Evolutionary conservation across 2,888 invertebrate genomes (phyloP).

Genomic region (Ophion ventricosus): DNA sequence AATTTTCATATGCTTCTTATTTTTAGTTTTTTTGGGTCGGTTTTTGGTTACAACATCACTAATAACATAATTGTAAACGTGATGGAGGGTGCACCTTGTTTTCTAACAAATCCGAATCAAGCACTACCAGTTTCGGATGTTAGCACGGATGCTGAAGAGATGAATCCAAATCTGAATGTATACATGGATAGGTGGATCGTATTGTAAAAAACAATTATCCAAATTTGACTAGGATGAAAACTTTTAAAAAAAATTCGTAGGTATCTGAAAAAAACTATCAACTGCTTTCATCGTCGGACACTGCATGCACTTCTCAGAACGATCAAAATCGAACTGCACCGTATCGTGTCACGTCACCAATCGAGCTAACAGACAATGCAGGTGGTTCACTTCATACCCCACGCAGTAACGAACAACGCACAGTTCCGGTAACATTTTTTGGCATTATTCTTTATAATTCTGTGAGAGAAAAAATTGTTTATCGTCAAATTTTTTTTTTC

Average conservation of each 20-base stretch:
- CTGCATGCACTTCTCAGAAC: not conserved
- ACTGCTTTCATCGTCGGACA: not conserved
- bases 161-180: constrained; percentile 1
- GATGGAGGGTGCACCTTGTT: constrained; percentile 5
- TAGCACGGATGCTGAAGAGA: not conserved
- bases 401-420: not conserved
- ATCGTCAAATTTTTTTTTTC: not conserved
- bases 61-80: not conserved
- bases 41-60: no score
- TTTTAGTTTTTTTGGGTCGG: constrained; percentile 6
- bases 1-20: not conserved
- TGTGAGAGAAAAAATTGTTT: constrained; percentile 5
- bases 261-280: constrained; percentile 7
- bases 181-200: not conserved
- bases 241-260: constrained; percentile 7
- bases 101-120: constrained; percentile 2
- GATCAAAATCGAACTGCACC: constrained; percentile 3
- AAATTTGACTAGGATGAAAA: not conserved
- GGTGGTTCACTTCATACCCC: no score
- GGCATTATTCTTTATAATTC: constrained; percentile 9
- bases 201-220: not conserved
- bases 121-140: constrained; percentile 4
- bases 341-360: constrained; percentile 2
- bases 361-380: not conserved
- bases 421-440: constrained; percentile 1